Base-by-base conservation (phyloP, 2,888 invertebrate species). In the Homarus gammarus region DNA sequence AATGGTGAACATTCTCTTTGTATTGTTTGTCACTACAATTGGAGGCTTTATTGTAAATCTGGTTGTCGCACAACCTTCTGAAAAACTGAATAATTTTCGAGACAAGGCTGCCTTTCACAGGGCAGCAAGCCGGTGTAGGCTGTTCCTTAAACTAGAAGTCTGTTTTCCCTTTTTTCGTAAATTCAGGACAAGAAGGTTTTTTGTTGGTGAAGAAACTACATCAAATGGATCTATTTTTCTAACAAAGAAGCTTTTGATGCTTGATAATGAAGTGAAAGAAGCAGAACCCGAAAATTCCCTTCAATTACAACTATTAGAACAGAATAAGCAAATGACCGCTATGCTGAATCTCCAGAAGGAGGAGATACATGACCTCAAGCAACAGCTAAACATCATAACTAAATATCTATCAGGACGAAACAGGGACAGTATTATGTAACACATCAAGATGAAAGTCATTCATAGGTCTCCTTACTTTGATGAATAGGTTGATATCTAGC, bases 1-100 rank as follows among this genome's bases (percentile, higher is more conserved):
- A 15, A 79, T 84, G 82, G 51, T 85, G 33, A 91, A 91, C 68
- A 6, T 88, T 51, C 33, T 91, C 44, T 91, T 91, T 61, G 87
- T 91, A 44, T 31, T 91, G 27, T 90, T 91, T 72, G 86, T 91
- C 22, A 90, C 90, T 12, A 81, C 68, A 38, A 86, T 91, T 33
- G 85, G 88, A 36, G 90, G 90, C 40, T 82, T 91, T 51, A 82
- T 88, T 51, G 84, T 89, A 12, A 91, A 91, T 40, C 38, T 91
- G 61, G 78, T 90, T 33, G 87, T 90, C 6, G 68, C 87, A 15
- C 85, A 91, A 36, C 90, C 91, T 18, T 82, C 90, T 33, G 84
- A 91, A 84, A 77, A 88, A 38, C 72, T 88, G 12, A 85, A 91
- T 22, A 49, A 56, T 22, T 90, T 90, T 40, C 79, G 90, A 51